Evolutionary conservation across 1,140 invertebrate genomes (phyloP).

Genomic region (Diachasma alloeum): DNA sequence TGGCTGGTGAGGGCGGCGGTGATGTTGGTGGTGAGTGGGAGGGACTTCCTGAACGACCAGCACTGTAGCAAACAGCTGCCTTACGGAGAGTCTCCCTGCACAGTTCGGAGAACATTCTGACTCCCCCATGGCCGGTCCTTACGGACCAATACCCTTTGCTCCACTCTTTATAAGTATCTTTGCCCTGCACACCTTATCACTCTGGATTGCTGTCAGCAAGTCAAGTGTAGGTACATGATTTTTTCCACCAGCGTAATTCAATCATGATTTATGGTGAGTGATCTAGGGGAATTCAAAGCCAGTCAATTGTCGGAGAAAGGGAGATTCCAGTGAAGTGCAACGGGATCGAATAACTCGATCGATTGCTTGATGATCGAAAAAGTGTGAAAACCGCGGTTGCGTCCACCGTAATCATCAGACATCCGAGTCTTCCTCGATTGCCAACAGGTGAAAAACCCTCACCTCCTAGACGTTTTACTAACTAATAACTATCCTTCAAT

Average conservation of each 20-base stretch:
- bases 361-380: too few relatives aligned
- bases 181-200: neutral
- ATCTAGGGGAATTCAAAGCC: neutral
- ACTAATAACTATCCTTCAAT: neutral
- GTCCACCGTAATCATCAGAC: too few relatives aligned
- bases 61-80: conserved; percentile 65
- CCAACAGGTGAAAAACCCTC: too few relatives aligned
- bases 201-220: neutral
- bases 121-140: conserved; percentile 63
- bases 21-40: conserved; percentile 61
- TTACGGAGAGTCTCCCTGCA: conserved; percentile 71
- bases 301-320: neutral
- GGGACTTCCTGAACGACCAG: conserved; percentile 59
- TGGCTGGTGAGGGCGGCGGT: conserved; percentile 60
- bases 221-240: neutral
- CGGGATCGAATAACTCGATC: neutral
- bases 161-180: neutral
- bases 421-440: too few relatives aligned
- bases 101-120: conserved; percentile 70
- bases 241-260: neutral
- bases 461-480: neutral
- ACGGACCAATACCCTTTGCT: conserved; percentile 42
- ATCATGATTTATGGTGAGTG: neutral
- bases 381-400: too few relatives aligned
- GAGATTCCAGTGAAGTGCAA: neutral